Base-by-base conservation (phyloP, 2,797 vertebrate genomes). In the Sardinella longiceps region DNA sequence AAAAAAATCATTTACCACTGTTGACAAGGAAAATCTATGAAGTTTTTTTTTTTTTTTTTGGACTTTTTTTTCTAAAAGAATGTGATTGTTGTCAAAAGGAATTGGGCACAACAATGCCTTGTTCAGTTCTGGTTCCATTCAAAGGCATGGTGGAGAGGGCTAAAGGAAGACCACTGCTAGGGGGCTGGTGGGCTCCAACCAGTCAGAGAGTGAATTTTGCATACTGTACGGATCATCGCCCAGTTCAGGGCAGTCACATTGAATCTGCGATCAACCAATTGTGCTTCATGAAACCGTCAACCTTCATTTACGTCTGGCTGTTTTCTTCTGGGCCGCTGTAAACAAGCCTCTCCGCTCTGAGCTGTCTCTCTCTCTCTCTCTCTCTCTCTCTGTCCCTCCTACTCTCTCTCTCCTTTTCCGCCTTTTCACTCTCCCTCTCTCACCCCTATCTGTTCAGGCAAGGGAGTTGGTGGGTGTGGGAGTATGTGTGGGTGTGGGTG, bases 151-250 rank as follows among this genome's bases (percentile, higher is more conserved):
- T 97, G 96, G 86, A 91, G 93, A 96, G 95, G 96, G 96, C 93
- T 94, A 94, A 91, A 89, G 94, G 93, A 95, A 95, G 94, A 93
- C 94, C 94, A 94, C 95, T 96, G 95, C 93, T 91, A 95, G 96
- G 96, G 70, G 96, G 97, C 97, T 97, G 97, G 97, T 98, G 97
- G 97, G 97, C 97, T 95, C 96, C 95, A 96, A 99, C 97, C 97
- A 97, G 98, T 97, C 95, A 96, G 95, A 95, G 95, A 97, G 96
- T 96, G 97, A 97, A 96, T 97, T 97, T 97, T 97, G 97, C 98
- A 98, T 98, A 98, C 97, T 99, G 98, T 98, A 98, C 96, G 97
- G 97, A 99, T 99, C 98, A 98, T 96, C 96, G 96, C 97, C 97
- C 97, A 96, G 97, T 98, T 97, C 98, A 98, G 96, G 95, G 93